Evolutionary conservation across 2,113 vertebrate genomes (phyloP).

Genomic region (Tupaia chinensis): DNA sequence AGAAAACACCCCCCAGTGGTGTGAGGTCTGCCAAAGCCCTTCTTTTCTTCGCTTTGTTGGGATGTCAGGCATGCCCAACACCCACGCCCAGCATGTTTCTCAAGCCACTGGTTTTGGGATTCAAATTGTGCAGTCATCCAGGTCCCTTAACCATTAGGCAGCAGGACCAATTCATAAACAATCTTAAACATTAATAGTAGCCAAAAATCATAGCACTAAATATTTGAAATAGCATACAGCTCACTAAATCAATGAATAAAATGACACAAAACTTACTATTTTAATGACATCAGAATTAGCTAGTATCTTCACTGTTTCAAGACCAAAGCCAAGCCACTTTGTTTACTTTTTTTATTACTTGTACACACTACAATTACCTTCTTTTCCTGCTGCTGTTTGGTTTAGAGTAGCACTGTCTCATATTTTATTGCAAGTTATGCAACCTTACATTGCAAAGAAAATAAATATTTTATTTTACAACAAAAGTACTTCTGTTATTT

Average conservation of each 20-base stretch:
- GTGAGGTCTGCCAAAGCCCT: too few species aligned
- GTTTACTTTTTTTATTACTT: not conserved
- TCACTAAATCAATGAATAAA: constrained; percentile 40
- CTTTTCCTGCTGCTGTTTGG: constrained; percentile 14
- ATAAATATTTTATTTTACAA: not conserved
- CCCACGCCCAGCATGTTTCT: too few species aligned
- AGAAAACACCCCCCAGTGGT: too few species aligned
- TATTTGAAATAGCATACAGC: not conserved
- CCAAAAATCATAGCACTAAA: not conserved
- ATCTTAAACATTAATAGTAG: constrained; percentile 24
- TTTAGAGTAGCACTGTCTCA: constrained; percentile 38
- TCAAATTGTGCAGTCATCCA: too few species aligned
- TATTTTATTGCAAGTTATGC: not conserved
- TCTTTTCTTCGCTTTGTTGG: too few species aligned
- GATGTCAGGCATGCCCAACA: too few species aligned
- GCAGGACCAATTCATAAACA: not conserved
- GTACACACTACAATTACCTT: not conserved
- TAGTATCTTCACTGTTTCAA: constrained; percentile 16
- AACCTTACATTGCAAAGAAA: constrained; percentile 47
- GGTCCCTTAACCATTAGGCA: too few species aligned
- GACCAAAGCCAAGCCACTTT: not conserved
- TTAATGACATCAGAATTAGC: constrained; percentile 29
- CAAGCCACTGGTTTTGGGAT: too few species aligned
- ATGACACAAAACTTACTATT: not conserved
- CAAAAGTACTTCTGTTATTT: not conserved